Conservation (phyloP, 2,888 invertebrate species). For the Pimpla rufipes region DNA sequence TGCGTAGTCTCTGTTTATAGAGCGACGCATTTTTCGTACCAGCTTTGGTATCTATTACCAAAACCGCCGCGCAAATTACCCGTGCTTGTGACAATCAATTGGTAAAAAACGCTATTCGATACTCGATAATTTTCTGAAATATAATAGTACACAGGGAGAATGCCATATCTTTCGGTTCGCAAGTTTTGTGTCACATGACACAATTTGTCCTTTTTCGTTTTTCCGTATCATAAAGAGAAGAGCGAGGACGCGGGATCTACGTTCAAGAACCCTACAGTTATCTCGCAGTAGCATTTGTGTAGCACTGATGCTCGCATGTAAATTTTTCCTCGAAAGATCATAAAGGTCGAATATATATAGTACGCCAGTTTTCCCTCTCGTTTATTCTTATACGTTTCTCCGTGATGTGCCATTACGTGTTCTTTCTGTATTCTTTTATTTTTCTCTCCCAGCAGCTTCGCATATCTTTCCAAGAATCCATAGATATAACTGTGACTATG, state of each 20-base stretch:
- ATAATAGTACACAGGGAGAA: too few species aligned
- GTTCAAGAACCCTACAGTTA: background rate
- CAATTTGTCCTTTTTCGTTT: too few species aligned
- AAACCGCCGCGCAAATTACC: too few species aligned
- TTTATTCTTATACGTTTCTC: background rate
- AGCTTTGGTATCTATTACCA: too few species aligned
- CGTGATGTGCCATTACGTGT: background rate
- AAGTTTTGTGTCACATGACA: too few species aligned
- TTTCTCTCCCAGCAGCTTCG: background rate
- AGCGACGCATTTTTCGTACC: too few species aligned
- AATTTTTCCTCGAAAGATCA: background rate
- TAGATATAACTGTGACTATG: background rate
- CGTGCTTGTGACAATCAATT: too few species aligned
- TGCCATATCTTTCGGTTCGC: too few species aligned
- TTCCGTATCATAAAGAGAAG: background rate
- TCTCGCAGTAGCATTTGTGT: background rate
- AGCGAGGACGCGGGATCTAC: background rate
- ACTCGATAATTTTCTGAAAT: too few species aligned
- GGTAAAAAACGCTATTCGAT: too few species aligned
- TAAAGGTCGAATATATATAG: background rate
- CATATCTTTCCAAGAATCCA: background rate
- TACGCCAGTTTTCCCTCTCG: background rate
- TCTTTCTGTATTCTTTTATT: background rate
- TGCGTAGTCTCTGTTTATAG: too few species aligned
- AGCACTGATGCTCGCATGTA: background rate